Evolutionary conservation across 1,140 invertebrate species (phyloP), one percentile per base, ranked within the genome.

Genomic region (Pseudomyrmex pallidus): DNA sequence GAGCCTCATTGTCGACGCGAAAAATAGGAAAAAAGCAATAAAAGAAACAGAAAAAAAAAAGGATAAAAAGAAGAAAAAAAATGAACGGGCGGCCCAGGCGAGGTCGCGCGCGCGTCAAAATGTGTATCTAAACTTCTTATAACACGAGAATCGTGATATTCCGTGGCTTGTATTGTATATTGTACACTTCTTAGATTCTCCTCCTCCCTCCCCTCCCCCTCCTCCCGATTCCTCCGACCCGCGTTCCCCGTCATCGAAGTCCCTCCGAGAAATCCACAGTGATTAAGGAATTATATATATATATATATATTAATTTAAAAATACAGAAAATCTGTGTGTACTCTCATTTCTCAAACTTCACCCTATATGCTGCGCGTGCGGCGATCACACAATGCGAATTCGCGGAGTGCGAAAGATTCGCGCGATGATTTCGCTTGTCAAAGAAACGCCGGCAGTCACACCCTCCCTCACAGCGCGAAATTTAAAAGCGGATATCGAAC

Each of bases 151-250:
- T 85, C 67, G 78, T 88, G 83, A 92, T 94, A 94, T 94, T 93
- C 91, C 91, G 92, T 93, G 91, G 92, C 92, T 94, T 94, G 92
- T 94, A 93, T 92, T 94, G 92, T 94, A 93, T 93, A 93, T 94
- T 94, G 92, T 93, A 93, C 90, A 94, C 92, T 90, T 84, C 91
- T 86, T 88, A 87, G 89, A 82, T 88, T 74, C 85, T 86, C 87
- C 84, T 85, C 61, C n/a, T 56, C 68, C 63, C 12, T 56, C 57
- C 35, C 59, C 35, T 12, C 68, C 2, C 13, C 15, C 35, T 12
- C 68, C 2, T 9, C 15, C 13, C 50, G 22, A 57, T 13, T 56
- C 68, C 63, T 10, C 25, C 50, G 17, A 22, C 20, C 15, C 64
- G 1, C 13, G 46, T 68, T 8, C 15, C 54, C 78, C n/a, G 56